Conservation (phyloP, 92 coral and sea anemone genomes). For the Palythoa heliodiscus region DNA sequence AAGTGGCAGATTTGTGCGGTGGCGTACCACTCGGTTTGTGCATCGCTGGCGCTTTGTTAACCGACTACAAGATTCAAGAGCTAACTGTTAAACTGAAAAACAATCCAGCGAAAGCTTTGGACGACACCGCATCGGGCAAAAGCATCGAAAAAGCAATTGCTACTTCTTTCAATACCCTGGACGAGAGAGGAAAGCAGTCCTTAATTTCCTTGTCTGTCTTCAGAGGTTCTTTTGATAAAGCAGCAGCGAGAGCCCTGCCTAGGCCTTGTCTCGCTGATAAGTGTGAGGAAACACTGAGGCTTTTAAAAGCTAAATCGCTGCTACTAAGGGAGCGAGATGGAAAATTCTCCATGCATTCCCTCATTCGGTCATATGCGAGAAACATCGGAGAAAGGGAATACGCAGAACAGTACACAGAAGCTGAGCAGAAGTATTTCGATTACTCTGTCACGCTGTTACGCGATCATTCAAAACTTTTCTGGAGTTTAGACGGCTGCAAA, state of each 20-base stretch:
- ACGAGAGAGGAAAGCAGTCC: conserved; percentile 2
- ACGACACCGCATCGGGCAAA: conserved; percentile 7
- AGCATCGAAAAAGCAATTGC: conserved; percentile 44
- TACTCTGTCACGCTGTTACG: conserved; percentile 33
- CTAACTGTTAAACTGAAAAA: conserved; percentile 26
- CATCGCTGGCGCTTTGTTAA: conserved; percentile 51
- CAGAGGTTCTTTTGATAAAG: conserved; percentile 45
- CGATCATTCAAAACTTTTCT: conserved; percentile 17
- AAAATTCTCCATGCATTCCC: conserved; percentile 47
- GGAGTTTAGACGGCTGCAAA: conserved; percentile 50
- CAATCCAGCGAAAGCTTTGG: conserved; percentile 46
- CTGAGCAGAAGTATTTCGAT: conserved; percentile 22
- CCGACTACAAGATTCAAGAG: conserved; percentile 36
- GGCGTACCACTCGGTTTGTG: conserved; percentile 61
- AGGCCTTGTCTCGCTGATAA: conserved; percentile 14
- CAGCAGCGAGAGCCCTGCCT: conserved; percentile 44
- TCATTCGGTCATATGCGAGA: conserved; percentile 32
- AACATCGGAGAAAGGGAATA: conserved; percentile 2
- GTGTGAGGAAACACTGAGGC: conserved; percentile 10
- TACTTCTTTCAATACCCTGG: conserved; percentile 47
- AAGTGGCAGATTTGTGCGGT: conserved; percentile 53
- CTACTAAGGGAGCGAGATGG: conserved; percentile 20
- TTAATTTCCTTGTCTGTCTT: conserved; percentile 49
- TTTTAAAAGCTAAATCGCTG: conserved; percentile 37
- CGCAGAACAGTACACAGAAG: not conserved